Conservation (phyloP, 2,113 vertebrate genomes). For the Alethe diademata region DNA sequence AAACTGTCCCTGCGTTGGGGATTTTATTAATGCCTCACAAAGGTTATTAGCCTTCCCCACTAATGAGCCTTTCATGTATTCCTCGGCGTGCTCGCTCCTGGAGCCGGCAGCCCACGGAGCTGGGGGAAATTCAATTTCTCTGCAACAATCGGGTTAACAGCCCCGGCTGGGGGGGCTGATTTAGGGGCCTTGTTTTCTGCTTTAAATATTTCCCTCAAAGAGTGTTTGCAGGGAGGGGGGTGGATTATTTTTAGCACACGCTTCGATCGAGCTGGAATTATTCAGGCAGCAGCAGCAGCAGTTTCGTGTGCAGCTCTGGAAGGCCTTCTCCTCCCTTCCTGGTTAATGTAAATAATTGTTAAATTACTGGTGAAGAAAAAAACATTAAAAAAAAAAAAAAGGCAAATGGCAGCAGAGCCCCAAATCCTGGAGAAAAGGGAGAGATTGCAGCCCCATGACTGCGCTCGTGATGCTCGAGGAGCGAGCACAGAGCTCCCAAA, state of each 20-base stretch:
- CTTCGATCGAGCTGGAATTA: neutral
- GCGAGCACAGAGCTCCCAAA: rapidly evolving
- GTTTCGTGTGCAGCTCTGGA: neutral
- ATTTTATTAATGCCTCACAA: neutral
- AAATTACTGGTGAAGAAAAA: neutral
- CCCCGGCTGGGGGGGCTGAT: neutral
- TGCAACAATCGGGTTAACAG: neutral
- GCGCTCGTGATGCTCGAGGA: rapidly evolving
- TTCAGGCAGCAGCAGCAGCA: neutral
- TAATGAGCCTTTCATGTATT: neutral
- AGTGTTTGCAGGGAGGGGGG: neutral
- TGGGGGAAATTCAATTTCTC: neutral
- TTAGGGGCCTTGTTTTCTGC: neutral
- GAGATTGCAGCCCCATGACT: rapidly evolving
- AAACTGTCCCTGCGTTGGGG: neutral
- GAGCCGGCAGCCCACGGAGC: neutral
- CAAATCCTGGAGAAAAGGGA: neutral
- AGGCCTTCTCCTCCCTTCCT: neutral
- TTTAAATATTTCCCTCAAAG: neutral
- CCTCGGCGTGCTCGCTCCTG: neutral
- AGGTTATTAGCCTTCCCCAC: neutral
- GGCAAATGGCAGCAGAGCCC: neutral
- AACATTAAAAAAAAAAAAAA: neutral
- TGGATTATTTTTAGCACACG: neutral
- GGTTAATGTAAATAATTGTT: neutral